Evolutionary conservation across 64 coral and sea anemone species (phyloP).

Genomic region (Trachythela sp.): DNA sequence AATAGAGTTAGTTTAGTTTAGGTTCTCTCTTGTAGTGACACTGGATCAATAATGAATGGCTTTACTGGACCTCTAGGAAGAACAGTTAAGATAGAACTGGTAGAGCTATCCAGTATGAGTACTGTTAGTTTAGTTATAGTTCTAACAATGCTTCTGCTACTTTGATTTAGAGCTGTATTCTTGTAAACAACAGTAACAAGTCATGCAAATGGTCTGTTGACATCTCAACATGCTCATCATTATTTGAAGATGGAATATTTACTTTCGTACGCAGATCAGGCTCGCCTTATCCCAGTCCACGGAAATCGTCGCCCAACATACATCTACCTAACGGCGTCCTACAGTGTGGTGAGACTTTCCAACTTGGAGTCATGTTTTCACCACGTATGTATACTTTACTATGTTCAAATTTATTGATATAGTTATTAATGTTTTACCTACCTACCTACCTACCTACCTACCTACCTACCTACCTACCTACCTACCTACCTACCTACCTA

Average conservation of each 20-base stretch:
- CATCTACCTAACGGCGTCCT: constrained; percentile 53
- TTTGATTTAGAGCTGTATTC: constrained; percentile 73
- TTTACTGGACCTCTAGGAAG: no score
- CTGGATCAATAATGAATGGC: no score
- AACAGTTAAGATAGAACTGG: no score
- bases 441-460: no score
- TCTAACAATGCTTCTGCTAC: background rate
- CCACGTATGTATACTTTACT: constrained; percentile 57
- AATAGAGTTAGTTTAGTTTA: no score
- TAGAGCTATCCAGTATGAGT: no score
- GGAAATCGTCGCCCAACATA: background rate
- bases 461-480: no score
- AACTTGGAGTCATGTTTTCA: constrained; percentile 83
- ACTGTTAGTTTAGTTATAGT: background rate
- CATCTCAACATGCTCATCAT: constrained; percentile 38
- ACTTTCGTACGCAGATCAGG: constrained; percentile 87
- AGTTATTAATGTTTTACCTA: no score
- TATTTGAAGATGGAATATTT: constrained; percentile 83
- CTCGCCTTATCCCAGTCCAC: constrained; percentile 44
- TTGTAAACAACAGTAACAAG: constrained; percentile 94
- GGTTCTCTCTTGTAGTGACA: no score
- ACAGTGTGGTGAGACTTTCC: constrained; percentile 85
- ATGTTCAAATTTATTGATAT: background rate
- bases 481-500: no score
- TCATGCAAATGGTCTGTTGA: constrained; percentile 65